Evolutionary conservation across 2,888 invertebrate genomes (phyloP), one percentile per base, ranked within the genome.

Genomic region (Drosophila eohydei): DNA sequence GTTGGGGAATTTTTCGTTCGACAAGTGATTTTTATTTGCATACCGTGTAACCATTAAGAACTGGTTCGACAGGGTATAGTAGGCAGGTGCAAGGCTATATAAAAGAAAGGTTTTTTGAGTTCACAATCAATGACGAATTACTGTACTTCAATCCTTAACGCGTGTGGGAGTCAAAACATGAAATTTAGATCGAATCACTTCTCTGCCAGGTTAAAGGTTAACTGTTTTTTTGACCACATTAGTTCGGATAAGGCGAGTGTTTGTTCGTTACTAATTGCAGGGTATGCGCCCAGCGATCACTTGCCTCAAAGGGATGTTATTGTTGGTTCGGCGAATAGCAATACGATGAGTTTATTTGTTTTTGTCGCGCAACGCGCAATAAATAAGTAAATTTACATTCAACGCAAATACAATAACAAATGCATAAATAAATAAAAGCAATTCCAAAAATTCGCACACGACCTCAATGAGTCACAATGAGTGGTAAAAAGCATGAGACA

Each of bases 381-480:
- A 84, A 88, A 85, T 81, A 77, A 85, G 81, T 65, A 66, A 81
- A 88, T 85, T 85, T 80, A 83, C 81, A 85, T 85, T 80, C 83
- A 73, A 54, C 83, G 71, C 77, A 72, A 83, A 85, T 78, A 76
- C 80, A 88, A 88, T 80, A 84, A 85, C 83, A 84, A 84, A 88
- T 84, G 80, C 83, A 86, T 85, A 86, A 88, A 85, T 83, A 88
- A 84, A 84, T 83, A 77, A 80, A 86, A 88, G 86, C 86, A 88
- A 88, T 85, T 88, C 86, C 83, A 84, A 84, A 84, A 85, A 84
- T 88, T 84, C 83, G 88, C 88, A 88, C 85, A 84, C 83, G 83
- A 84, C 83, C 83, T 74, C 83, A 84, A 84, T 84, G 83, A 84
- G 83, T 84, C 88, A 83, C 68, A 58, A 56, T 54, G 61, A 73